phyloP scores from a whole-genome alignment of 1,140 invertebrate genomes.

The Bombus pascuorum region DNA sequence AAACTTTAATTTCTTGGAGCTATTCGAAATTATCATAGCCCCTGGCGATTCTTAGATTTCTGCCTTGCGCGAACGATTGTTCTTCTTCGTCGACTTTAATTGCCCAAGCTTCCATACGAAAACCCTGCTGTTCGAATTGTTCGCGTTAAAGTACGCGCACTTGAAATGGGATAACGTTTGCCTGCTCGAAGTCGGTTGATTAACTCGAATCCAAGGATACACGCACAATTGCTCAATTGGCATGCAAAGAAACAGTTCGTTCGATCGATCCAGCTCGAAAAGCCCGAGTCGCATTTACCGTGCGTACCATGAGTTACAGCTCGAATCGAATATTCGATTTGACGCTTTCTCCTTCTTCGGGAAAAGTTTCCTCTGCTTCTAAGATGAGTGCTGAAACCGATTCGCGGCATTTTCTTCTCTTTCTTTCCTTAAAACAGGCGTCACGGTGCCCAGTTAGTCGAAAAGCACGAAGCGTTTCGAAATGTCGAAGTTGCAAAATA shows the following conservation, averaged over 20 bases:
- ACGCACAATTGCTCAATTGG: background rate
- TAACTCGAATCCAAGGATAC: background rate
- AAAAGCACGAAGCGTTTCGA: constrained; percentile 18
- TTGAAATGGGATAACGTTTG: no score
- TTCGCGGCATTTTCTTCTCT: constrained; percentile 7
- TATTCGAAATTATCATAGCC: constrained; percentile 37
- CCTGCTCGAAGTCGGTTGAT: background rate
- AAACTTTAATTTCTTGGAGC: constrained; percentile 18
- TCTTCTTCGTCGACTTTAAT: constrained; percentile 40
- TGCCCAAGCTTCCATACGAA: background rate
- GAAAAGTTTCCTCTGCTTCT: background rate
- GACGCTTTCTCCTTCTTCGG: background rate
- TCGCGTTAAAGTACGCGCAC: no score
- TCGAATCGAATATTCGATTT: constrained; percentile 8
- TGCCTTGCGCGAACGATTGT: background rate
- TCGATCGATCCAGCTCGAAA: background rate
- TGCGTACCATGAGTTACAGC: no score
- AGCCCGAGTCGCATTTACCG: background rate
- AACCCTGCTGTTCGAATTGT: background rate
- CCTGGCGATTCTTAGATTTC: background rate
- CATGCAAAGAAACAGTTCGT: background rate
- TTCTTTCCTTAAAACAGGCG: constrained; percentile 16
- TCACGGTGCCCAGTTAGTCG: constrained; percentile 29
- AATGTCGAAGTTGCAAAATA: constrained; percentile 37
- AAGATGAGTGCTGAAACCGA: constrained; percentile 1